phyloP scores from a whole-genome alignment of 1,140 invertebrate genomes.

The Eupristina koningsbergeri region DNA sequence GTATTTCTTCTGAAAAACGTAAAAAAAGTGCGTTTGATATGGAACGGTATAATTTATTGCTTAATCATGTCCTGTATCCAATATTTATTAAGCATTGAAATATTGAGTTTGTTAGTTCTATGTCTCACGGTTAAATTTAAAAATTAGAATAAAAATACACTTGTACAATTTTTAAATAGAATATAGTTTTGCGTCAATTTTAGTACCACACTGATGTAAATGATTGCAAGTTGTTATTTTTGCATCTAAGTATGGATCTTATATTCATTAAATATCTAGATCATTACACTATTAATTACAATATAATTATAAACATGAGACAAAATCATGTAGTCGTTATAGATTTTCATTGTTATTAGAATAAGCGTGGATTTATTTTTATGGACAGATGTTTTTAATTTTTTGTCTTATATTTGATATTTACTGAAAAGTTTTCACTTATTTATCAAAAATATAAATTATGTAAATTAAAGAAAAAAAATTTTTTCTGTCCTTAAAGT shows the following conservation, averaged over 20 bases:
- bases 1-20: not conserved
- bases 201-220: not conserved
- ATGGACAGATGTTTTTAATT: too few relatives aligned
- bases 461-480: too few relatives aligned
- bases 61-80: not conserved
- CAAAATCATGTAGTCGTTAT: too few relatives aligned
- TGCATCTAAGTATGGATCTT: not conserved
- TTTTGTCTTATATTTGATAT: too few relatives aligned
- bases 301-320: too few relatives aligned
- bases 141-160: not conserved
- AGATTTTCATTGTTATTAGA: too few relatives aligned
- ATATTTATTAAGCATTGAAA: not conserved
- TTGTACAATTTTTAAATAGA: not conserved
- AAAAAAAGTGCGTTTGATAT: not conserved
- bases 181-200: not conserved
- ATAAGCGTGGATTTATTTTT: too few relatives aligned
- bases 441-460: too few relatives aligned
- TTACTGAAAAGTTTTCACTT: too few relatives aligned
- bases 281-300: too few relatives aligned
- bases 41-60: not conserved
- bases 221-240: not conserved
- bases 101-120: not conserved
- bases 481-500: too few relatives aligned
- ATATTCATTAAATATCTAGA: not conserved
- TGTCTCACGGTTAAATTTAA: not conserved